Evolutionary conservation across 2,113 vertebrate genomes (phyloP).

Genomic region (Heloderma charlesbogerti): DNA sequence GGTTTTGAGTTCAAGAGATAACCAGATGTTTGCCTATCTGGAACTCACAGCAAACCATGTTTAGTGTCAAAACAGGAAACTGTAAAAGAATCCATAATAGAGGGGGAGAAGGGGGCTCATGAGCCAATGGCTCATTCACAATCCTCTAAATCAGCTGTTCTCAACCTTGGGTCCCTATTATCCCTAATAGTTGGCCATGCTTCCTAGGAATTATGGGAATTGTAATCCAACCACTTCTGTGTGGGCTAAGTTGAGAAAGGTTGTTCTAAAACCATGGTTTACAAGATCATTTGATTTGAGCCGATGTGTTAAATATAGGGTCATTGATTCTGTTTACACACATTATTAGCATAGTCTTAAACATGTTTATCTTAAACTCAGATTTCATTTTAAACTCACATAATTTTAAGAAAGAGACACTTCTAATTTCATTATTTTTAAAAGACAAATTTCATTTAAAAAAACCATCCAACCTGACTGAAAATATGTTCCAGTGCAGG

Average conservation of each 20-base stretch:
- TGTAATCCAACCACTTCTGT: no score
- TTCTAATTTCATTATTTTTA: no score
- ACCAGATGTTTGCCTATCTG: not conserved
- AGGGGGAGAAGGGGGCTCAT: not conserved
- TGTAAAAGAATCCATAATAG: not conserved
- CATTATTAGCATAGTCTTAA: no score
- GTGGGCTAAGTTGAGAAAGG: not conserved
- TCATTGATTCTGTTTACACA: no score
- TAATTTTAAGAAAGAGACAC: no score
- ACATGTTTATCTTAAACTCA: no score
- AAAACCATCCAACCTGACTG: no score
- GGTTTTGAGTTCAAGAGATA: not conserved
- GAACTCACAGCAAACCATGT: not conserved
- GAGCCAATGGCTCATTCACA: not conserved
- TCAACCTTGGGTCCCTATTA: not conserved
- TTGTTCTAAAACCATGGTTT: not conserved
- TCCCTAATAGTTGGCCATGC: no score
- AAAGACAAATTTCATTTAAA: no score
- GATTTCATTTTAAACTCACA: no score
- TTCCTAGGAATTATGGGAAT: no score
- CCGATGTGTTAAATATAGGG: not conserved
- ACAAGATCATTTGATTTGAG: not conserved
- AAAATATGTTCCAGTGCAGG: no score
- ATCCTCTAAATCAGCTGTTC: not conserved
- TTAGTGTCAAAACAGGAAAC: not conserved